Evolutionary conservation across 2,797 vertebrate genomes (phyloP).

Genomic region (Coregonus sp.): DNA sequence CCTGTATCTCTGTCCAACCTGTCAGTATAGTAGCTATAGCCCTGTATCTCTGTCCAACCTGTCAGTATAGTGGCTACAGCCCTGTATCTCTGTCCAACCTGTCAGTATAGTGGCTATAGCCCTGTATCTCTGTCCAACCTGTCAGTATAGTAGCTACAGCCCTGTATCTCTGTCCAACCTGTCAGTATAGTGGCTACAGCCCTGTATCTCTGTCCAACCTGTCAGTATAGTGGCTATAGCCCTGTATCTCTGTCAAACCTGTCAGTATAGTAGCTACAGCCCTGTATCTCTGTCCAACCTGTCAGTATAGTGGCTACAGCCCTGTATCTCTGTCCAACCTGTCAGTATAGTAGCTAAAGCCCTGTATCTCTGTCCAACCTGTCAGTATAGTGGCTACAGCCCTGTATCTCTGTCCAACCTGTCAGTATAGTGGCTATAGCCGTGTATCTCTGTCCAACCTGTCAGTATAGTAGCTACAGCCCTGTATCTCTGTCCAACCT

Average conservation of each 20-base stretch:
- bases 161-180: not conserved
- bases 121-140: not conserved
- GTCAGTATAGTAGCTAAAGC: too few species aligned
- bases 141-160: not conserved
- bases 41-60: not conserved
- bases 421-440: too few species aligned
- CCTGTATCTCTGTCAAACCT: not conserved
- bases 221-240: not conserved
- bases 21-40: too few species aligned
- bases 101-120: too few species aligned
- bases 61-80: not conserved
- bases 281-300: not conserved
- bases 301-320: not conserved
- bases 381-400: not conserved
- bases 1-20: not conserved
- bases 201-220: not conserved
- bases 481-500: not conserved
- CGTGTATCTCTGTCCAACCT: not conserved
- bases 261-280: too few species aligned
- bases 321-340: not conserved
- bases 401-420: not conserved
- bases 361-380: not conserved
- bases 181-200: too few species aligned
- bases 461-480: not conserved
- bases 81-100: not conserved